These are phyloP conservation scores for Chaetogeoica ovagalla DNA, from an alignment of 2,888 invertebrate genomes.

Conservation along the genomic window DNA sequence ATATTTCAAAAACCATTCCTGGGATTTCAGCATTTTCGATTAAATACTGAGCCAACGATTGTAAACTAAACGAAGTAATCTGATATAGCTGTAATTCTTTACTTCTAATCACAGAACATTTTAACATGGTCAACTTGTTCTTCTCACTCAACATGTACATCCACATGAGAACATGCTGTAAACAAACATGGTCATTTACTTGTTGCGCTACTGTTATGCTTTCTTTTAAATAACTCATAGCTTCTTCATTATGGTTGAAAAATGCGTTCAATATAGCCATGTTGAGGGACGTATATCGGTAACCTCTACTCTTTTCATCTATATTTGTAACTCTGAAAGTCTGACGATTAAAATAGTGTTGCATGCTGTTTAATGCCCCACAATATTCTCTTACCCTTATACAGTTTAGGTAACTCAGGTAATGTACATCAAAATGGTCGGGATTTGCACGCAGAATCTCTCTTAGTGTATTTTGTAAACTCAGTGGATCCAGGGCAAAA, in stretches of 20 bases:
- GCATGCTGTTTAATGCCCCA: constrained; percentile 77
- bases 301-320: constrained; percentile 68
- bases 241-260: constrained; percentile 68
- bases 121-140: constrained; percentile 45
- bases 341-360: constrained; percentile 79
- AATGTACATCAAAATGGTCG: constrained; percentile 83
- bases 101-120: constrained; percentile 50
- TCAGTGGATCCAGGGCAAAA: constrained; percentile 74
- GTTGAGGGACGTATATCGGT: constrained; percentile 88
- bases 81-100: constrained; percentile 51
- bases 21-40: constrained; percentile 42
- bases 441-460: constrained; percentile 76
- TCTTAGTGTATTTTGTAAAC: constrained; percentile 74
- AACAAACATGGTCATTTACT: constrained; percentile 80
- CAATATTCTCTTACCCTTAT: constrained; percentile 84
- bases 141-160: constrained; percentile 43
- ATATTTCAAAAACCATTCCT: constrained; percentile 65
- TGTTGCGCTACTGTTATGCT: constrained; percentile 86
- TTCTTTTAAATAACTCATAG: constrained; percentile 80
- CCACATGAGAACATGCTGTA: constrained; percentile 85
- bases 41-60: constrained; percentile 53
- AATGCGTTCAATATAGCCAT: constrained; percentile 80
- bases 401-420: constrained; percentile 86
- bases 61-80: constrained; percentile 54
- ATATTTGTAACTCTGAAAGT: constrained; percentile 60